Base-by-base conservation (phyloP, 2,888 invertebrate genomes). In the Megalurothrips usitatus region DNA sequence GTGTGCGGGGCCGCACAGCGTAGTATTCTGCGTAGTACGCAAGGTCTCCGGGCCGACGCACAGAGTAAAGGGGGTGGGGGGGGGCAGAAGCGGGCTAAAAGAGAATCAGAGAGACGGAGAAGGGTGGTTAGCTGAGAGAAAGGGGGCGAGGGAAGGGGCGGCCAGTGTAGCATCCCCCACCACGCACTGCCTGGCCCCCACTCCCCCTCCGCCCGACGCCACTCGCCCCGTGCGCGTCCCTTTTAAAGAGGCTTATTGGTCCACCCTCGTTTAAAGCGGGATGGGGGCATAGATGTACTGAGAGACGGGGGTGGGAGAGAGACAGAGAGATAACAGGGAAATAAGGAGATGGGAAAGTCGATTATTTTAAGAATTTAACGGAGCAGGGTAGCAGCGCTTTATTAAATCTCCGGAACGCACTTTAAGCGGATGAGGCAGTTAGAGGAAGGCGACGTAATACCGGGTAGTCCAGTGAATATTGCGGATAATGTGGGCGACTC, bases 251-350 rank as follows among this genome's bases (percentile, higher is more conserved):
- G 68, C 68, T 75, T 75, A 75, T 26, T 75, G 68, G 68, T 75
- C 4, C 58, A 17, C 58, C 34, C 34, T 43, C 58, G 58, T 58
- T 58, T 58, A 6, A 58, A 58, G 58, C 58, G 1, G 19, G 14
- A 19, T 63, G 79, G 79, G 58, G 78, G 80, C 58, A 80, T 43
- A 43, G 34, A 43, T 43, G 34, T 43, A n/a, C n/a, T n/a, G 34
- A 43, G 3, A 43, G 34, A 43, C 3, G 63, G 78, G 81, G 26
- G 68, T 79, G 80, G 81, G 82, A 80, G 63, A 19, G 80, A 80
- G 79, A 80, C 43, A 79, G 82, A 75, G 82, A 80, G 78, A 81
- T 81, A 80, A 58, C 81, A 75, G 81, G 81, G 81, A 79, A 78
- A 78, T 78, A 17, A n/a, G 58, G 58, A 58, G 26, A 1, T 23